phyloP scores from a whole-genome alignment of 2,797 vertebrate species.

The Podargus strigoides region DNA sequence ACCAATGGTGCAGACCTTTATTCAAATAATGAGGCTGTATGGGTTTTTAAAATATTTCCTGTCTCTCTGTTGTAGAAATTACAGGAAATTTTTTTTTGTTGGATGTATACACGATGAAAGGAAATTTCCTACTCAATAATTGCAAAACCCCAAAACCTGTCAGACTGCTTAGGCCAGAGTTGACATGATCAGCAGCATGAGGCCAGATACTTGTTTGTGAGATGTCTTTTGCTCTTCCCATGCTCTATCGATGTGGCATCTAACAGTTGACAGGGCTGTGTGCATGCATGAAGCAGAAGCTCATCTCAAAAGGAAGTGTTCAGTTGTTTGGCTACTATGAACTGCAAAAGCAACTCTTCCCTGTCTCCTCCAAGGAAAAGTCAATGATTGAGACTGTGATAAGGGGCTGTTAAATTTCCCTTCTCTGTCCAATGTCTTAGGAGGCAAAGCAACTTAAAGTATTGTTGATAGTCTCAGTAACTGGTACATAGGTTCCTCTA shows the following conservation, averaged over 20 bases:
- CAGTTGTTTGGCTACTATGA: neutral
- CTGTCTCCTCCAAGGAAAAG: neutral
- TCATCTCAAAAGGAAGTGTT: neutral
- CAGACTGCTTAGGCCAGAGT: neutral
- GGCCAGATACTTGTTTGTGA: neutral
- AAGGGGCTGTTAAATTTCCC: neutral
- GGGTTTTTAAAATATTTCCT: neutral
- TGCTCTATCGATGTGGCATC: neutral
- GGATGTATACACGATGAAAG: neutral
- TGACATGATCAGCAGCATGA: neutral
- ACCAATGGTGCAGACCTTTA: neutral
- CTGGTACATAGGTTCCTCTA: neutral
- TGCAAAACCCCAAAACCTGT: neutral
- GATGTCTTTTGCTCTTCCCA: neutral
- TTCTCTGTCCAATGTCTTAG: neutral
- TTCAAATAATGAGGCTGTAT: neutral
- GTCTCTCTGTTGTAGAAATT: neutral
- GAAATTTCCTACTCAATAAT: neutral
- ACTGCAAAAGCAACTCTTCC: neutral
- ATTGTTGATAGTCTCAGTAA: neutral
- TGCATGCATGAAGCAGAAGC: neutral
- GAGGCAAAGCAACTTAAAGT: neutral
- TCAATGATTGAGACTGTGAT: neutral
- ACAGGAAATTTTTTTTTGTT: neutral
- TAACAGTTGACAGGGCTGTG: fast-evolving